These are phyloP conservation scores for Hirtodrosophila confusa DNA, from an alignment of 2,888 invertebrate genomes.

Conservation along the genomic window DNA sequence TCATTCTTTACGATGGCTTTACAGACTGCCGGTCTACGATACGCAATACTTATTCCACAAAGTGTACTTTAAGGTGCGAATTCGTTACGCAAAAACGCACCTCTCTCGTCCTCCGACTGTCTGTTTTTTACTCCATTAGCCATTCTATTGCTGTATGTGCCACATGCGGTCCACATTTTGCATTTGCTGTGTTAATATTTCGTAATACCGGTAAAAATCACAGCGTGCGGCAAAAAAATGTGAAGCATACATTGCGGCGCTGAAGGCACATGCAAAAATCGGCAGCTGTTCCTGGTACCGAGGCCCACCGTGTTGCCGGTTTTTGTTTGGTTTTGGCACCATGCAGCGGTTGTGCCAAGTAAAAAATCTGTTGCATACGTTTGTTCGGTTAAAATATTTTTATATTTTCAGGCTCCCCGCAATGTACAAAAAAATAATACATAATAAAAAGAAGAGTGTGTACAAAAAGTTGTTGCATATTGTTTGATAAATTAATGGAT, in stretches of 20 bases:
- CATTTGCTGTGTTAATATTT: slow-evolving; percentile 73
- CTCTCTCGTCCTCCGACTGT: background rate
- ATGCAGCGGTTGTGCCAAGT: slow-evolving; percentile 55
- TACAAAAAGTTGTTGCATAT: slow-evolving; percentile 36
- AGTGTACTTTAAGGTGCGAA: slow-evolving; percentile 42
- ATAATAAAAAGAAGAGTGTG: slow-evolving; percentile 22
- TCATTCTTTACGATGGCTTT: too few relatives aligned
- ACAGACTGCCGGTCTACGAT: background rate
- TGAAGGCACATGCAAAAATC: slow-evolving; percentile 59
- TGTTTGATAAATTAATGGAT: slow-evolving; percentile 43
- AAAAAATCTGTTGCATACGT: slow-evolving; percentile 74
- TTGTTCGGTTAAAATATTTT: slow-evolving; percentile 56
- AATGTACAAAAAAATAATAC: slow-evolving; percentile 37
- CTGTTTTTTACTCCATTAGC: slow-evolving; percentile 54
- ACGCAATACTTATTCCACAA: slow-evolving; percentile 4
- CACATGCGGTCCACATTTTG: slow-evolving; percentile 53
- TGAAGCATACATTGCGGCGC: slow-evolving; percentile 31
- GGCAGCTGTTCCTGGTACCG: slow-evolving; percentile 33
- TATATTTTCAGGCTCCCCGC: slow-evolving; percentile 60
- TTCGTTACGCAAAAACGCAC: slow-evolving; percentile 25
- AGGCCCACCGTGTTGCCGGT: slow-evolving; percentile 32
- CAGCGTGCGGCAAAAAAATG: slow-evolving; percentile 54
- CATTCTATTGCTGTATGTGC: slow-evolving; percentile 43
- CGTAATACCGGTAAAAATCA: slow-evolving; percentile 75
- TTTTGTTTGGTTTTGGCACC: slow-evolving; percentile 49